Evolutionary conservation across 2,888 invertebrate genomes (phyloP), one percentile per base, ranked within the genome.

Genomic region (Cylloceria caligata): DNA sequence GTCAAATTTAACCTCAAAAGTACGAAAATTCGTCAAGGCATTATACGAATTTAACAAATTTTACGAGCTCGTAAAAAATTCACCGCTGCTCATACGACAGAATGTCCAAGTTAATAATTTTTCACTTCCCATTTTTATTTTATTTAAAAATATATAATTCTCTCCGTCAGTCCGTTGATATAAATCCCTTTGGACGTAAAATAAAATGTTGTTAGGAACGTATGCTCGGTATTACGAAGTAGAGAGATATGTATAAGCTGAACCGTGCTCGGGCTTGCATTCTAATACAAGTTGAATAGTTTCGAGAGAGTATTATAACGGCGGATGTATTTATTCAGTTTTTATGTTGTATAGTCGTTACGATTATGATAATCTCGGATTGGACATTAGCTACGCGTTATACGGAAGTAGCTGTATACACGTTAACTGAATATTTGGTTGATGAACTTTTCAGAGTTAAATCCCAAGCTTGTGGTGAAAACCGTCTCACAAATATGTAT

Each of bases 361-460:
- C 62, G 62, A 77, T 77, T 77, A 77, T 52, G 69, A 42, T 77
- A 77, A 69, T 69, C 45, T 42, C 24, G 36, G 49, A 49, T 62
- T 52, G 64, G 24, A 16, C 62, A 13, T 36, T 30, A 52, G 62
- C 16, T 67, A 42, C 39, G 24, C 39, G 24, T 4, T 24, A 21
- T 3, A 21, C 24, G 24, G 24, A 3, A 21, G 24, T 39, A 39
- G 42, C 9, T 24, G 36, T 36, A 24, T 49, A 16, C n/a, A 36
- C 36, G 9, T 27, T 30, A 30, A 16, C 45, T 11, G 11, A 30
- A 27, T 67, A 6, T 27, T 16, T 21, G 39, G 11, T 62, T 30
- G 24, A 30, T 16, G 39, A n/a, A n/a, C n/a, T n/a, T 36, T 62
- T 39, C 39, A 2, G 13, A 3, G n/a, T 62, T 39, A 39, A 42